Conservation (phyloP, 1,140 invertebrate genomes). For the Elymnias hypermnestra region DNA sequence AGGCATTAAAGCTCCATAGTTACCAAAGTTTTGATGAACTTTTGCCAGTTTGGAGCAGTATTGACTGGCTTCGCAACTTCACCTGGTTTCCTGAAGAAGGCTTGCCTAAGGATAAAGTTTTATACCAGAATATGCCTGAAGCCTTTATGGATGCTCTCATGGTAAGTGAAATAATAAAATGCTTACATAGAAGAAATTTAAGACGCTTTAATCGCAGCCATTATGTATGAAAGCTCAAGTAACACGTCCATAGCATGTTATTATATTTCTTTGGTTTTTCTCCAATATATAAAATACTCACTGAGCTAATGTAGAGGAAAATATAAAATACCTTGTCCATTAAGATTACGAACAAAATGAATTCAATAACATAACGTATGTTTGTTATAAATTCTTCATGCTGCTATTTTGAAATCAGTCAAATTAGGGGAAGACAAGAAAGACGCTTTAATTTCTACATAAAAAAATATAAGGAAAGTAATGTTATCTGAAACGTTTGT, state of each 20-base stretch:
- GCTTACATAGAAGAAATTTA: too few relatives aligned
- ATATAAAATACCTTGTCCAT: too few relatives aligned
- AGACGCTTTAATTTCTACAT: constrained; percentile 3
- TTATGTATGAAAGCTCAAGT: too few relatives aligned
- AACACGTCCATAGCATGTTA: too few relatives aligned
- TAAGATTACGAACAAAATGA: too few relatives aligned
- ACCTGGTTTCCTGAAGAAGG: constrained; percentile 43
- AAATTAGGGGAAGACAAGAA: constrained; percentile 5
- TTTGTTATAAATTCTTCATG: too few relatives aligned
- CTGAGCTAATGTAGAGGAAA: too few relatives aligned
- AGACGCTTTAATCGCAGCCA: too few relatives aligned
- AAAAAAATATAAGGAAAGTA: constrained; percentile 19
- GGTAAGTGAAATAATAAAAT: constrained; percentile 40
- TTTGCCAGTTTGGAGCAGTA: constrained; percentile 32
- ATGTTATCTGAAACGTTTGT: constrained; percentile 28
- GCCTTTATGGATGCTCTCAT: constrained; percentile 38
- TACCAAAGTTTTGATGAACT: constrained; percentile 42
- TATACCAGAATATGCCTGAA: constrained; percentile 33
- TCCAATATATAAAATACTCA: too few relatives aligned
- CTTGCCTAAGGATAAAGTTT: constrained; percentile 43
- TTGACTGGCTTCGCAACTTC: constrained; percentile 48
- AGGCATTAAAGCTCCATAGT: constrained; percentile 50
- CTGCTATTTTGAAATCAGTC: too few relatives aligned
- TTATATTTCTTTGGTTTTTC: too few relatives aligned
- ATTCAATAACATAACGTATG: too few relatives aligned